Percentiles rank a stretch among this genome's conserved stretches.
Evolutionary conservation across 2,888 invertebrate species (phyloP).

Genomic region (Glomeris marginata): DNA sequence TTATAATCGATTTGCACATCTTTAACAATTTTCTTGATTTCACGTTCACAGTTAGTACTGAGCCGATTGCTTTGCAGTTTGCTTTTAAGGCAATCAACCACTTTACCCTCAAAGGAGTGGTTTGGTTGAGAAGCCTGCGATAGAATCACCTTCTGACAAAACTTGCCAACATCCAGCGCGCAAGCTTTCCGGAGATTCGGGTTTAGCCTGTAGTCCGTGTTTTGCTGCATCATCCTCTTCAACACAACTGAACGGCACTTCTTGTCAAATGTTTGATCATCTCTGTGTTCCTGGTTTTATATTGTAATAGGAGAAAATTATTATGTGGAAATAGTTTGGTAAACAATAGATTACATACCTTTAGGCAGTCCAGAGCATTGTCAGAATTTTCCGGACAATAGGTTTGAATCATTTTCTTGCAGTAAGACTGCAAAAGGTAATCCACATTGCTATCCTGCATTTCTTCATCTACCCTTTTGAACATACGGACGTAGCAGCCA

Average conservation of each 20-base stretch:
- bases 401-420: constrained; percentile 68
- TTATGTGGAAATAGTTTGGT: constrained; percentile 2
- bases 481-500: constrained; percentile 62
- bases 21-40: constrained; percentile 63
- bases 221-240: constrained; percentile 76
- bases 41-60: constrained; percentile 58
- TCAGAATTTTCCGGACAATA: constrained; percentile 62
- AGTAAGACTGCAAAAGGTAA: constrained; percentile 64
- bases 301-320: constrained; percentile 1
- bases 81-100: constrained; percentile 25
- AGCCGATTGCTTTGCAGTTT: constrained; percentile 31
- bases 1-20: constrained; percentile 83
- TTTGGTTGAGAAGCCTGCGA: constrained; percentile 26
- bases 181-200: constrained; percentile 68
- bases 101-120: constrained; percentile 63
- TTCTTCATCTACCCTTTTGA: constrained; percentile 71
- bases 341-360: constrained; percentile 34
- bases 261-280: constrained; percentile 60
- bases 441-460: constrained; percentile 74
- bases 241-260: constrained; percentile 71
- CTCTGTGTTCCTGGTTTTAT: constrained; percentile 47
- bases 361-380: constrained; percentile 56
- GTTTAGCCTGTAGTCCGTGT: constrained; percentile 78
- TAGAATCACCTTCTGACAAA: constrained; percentile 39
- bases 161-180: constrained; percentile 60